Base-by-base conservation (phyloP, 1,140 invertebrate species). In the Harlomillsia oculata region DNA sequence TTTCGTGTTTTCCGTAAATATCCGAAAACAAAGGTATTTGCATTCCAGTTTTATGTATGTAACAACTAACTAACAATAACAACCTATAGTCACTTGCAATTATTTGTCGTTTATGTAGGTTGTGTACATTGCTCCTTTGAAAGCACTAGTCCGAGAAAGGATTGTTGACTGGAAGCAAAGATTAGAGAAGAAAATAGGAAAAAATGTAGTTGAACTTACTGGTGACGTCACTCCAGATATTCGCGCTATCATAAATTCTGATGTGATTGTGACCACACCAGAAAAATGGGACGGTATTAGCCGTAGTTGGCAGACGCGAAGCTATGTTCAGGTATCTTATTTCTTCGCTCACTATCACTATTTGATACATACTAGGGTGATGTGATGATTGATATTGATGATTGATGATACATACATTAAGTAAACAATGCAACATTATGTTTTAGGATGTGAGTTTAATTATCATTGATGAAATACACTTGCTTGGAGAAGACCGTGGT, bases 271-370 rank as follows among this genome's bases (percentile, higher is more conserved):
- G 1, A 98, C 95, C 2, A 99, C 96, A 1, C 96, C 96, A 0
- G 96, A 99, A 74, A 99, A 99, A 72, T 99, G 96, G 96, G 96
- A 99, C 71, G 95, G 94, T 58, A 90, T 99, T 53, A 96, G 90
- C 71, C 79, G 96, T 62, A 92, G 88, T 56, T 99, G 95, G 93
- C 93, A 97, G 67, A 97, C 88, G 0, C 79, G 96, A 62, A 85
- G 83, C 72, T 99, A 98, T 68, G 95, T 99, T 1, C 83, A 81
- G 56, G 79, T 60, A 59, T 49, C 16, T 2, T 26, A 6, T 5
- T n/a, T n/a, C n/a, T n/a, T n/a, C n/a, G n/a, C n/a, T n/a, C n/a
- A n/a, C n/a, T n/a, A n/a, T n/a, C n/a, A n/a, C n/a, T n/a, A n/a
- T n/a, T n/a, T n/a, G n/a, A n/a, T n/a, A n/a, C n/a, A n/a, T n/a